phyloP scores from a whole-genome alignment of 2,888 invertebrate genomes.

The Saturnia pavonia region DNA sequence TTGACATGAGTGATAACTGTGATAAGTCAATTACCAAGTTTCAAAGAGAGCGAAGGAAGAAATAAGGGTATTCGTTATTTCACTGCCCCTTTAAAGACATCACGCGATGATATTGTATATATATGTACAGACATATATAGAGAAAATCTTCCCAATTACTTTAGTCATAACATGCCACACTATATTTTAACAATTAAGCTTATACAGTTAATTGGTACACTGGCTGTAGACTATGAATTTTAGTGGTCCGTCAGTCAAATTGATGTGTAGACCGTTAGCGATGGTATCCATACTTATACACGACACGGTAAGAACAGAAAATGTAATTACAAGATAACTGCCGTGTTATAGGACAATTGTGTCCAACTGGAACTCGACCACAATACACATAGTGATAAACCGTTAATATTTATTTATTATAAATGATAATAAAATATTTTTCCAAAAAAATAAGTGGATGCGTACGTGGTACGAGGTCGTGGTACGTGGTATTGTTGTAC shows the following conservation, averaged over 20 bases:
- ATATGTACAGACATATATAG: not conserved
- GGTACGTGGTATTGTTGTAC: no score
- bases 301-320: conserved; percentile 19
- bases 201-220: conserved; percentile 53
- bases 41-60: no score
- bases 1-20: no score
- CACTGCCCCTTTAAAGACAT: not conserved
- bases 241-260: conserved; percentile 67
- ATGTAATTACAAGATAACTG: not conserved
- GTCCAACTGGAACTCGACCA: no score
- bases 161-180: conserved; percentile 15
- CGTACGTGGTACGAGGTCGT: no score
- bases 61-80: not conserved
- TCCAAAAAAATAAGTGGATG: no score
- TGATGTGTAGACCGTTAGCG: conserved; percentile 56
- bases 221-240: conserved; percentile 61
- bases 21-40: no score
- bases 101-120: not conserved
- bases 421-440: no score
- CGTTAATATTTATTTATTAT: no score
- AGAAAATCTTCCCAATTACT: not conserved
- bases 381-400: no score
- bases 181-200: conserved; percentile 43
- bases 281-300: conserved; percentile 37
- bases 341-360: no score